Evolutionary conservation across 2,888 invertebrate genomes (phyloP).

Genomic region (Polia nebulosa): DNA sequence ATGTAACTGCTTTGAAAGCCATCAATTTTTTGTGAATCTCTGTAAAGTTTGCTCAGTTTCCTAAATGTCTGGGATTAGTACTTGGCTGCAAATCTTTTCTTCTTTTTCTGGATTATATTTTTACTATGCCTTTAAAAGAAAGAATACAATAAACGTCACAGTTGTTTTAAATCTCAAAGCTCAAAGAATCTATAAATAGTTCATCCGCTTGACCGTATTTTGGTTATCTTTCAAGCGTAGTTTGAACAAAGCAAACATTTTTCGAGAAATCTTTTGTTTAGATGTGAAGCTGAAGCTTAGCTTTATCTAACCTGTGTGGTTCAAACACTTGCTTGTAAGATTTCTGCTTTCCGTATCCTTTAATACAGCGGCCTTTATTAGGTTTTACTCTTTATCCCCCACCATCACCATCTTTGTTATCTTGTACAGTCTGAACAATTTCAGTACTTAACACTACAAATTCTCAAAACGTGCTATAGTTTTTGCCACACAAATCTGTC

Average conservation of each 20-base stretch:
- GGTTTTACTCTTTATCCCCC: background rate
- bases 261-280: background rate
- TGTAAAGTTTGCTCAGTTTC: conserved; percentile 40
- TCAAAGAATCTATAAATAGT: conserved; percentile 2
- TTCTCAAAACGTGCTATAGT: conserved; percentile 19
- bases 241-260: background rate
- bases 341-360: background rate
- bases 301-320: background rate
- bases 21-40: conserved; percentile 33
- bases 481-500: conserved; percentile 29
- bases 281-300: background rate
- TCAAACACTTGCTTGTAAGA: background rate
- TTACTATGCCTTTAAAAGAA: background rate
- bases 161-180: background rate
- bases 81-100: conserved; percentile 5
- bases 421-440: background rate
- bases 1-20: conserved; percentile 35
- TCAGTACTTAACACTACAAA: background rate
- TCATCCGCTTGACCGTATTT: background rate
- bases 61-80: conserved; percentile 39
- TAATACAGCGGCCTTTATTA: background rate
- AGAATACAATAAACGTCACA: background rate
- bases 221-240: background rate
- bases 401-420: background rate
- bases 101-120: background rate